Evolutionary conservation across 1,140 invertebrate species (phyloP).

Genomic region (Maniola jurtina): DNA sequence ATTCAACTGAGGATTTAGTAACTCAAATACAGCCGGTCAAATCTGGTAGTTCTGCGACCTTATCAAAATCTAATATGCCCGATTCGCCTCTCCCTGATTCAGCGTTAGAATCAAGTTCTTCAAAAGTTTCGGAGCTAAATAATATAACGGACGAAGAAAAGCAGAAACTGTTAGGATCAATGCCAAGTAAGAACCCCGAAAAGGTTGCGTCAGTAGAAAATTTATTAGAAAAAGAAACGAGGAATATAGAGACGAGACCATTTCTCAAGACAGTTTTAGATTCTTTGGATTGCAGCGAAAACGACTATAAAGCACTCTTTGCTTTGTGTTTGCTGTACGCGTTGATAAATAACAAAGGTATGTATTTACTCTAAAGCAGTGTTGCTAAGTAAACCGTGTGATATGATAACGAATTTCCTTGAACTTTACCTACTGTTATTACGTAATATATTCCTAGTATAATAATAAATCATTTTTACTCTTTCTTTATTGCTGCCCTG

Average conservation of each 20-base stretch:
- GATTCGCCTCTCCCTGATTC: constrained; percentile 76
- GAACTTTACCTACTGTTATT: not conserved
- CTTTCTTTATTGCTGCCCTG: constrained; percentile 50
- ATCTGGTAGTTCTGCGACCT: constrained; percentile 30
- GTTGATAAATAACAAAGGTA: constrained; percentile 96
- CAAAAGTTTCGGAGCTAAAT: constrained; percentile 60
- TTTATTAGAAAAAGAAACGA: constrained; percentile 65
- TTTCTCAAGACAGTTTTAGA: constrained; percentile 94
- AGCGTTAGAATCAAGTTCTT: constrained; percentile 65
- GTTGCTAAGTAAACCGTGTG: not conserved
- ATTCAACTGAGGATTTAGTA: constrained; percentile 78
- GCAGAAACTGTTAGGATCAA: constrained; percentile 82
- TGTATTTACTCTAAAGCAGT: constrained; percentile 29
- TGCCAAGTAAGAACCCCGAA: constrained; percentile 57
- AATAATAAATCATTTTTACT: constrained; percentile 35
- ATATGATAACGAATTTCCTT: constrained; percentile 25
- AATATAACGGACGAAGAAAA: constrained; percentile 98
- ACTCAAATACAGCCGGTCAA: constrained; percentile 58
- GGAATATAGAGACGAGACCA: constrained; percentile 83
- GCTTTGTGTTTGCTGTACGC: constrained; percentile 95
- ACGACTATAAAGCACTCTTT: constrained; percentile 97
- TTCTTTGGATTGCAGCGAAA: constrained; percentile 91
- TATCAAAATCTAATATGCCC: constrained; percentile 63
- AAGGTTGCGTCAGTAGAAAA: constrained; percentile 47
- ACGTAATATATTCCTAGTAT: not conserved